A percentile compares a stretch with the other conserved stretches of the same genome.
Conservation (phyloP, 1,140 invertebrate species). For the Lysiphlebus fabarum region DNA sequence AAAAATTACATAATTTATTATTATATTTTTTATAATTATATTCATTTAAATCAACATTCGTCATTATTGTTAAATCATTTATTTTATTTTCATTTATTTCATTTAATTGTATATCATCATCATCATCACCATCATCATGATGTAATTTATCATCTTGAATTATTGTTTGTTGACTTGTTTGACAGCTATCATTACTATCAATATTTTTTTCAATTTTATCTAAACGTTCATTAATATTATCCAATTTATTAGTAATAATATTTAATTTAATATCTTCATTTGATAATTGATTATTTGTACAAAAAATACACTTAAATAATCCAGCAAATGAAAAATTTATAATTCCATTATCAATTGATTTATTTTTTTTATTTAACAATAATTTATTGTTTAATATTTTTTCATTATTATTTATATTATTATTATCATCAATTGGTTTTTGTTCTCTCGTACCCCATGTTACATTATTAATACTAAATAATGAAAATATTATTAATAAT, state of each 20-base stretch:
- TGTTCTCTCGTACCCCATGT: conserved; percentile 87
- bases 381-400: conserved; percentile 8
- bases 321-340: conserved; percentile 62
- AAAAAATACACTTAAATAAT: conserved; percentile 64
- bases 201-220: conserved; percentile 53
- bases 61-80: conserved; percentile 8
- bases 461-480: conserved; percentile 88
- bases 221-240: conserved; percentile 53
- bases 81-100: no score
- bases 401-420: conserved; percentile 23
- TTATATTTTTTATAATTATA: conserved; percentile 31
- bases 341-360: conserved; percentile 58
- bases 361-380: background rate
- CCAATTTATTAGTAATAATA: conserved; percentile 57
- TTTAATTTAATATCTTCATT: conserved; percentile 59
- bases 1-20: conserved; percentile 45
- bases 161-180: no score
- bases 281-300: conserved; percentile 56
- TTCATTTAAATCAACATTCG: conserved; percentile 18
- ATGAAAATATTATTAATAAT: conserved; percentile 84
- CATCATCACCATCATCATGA: no score
- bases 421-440: conserved; percentile 25
- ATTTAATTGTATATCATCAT: background rate
- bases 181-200: no score
- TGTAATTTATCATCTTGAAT: conserved; percentile 1